A percentile compares a stretch with the other conserved stretches of the same genome.
Conservation (phyloP, 2,888 invertebrate species). For the Lasius platythorax region DNA sequence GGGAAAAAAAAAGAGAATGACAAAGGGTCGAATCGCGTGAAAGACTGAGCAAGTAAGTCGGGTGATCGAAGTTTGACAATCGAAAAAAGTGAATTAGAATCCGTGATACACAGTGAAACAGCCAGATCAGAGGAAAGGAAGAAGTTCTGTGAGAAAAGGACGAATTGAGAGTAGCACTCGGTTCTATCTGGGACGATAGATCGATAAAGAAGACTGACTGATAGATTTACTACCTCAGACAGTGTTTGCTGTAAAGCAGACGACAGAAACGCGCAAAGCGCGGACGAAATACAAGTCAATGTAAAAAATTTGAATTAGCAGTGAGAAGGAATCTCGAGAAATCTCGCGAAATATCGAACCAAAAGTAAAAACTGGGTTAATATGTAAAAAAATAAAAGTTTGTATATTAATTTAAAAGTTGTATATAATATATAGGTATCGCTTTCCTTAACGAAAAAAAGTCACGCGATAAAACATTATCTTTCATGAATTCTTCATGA, state of each 20-base stretch:
- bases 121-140: background rate
- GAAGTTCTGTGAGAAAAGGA: conserved; percentile 27
- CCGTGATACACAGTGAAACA: conserved; percentile 20
- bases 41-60: conserved; percentile 25
- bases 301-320: background rate
- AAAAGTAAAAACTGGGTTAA: background rate
- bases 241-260: conserved; percentile 4
- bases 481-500: too few species aligned
- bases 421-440: too few species aligned
- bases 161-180: conserved; percentile 16
- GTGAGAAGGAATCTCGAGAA: background rate
- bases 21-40: background rate
- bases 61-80: conserved; percentile 48
- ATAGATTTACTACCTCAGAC: conserved; percentile 42
- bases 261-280: background rate
- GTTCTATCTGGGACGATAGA: background rate
- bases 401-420: background rate
- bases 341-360: background rate
- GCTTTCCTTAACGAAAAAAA: too few species aligned
- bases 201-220: conserved; percentile 35
- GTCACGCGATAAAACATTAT: too few species aligned
- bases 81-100: conserved; percentile 45
- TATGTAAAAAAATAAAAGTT: background rate
- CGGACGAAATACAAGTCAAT: background rate
- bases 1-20: background rate